phyloP scores from a whole-genome alignment of 1,140 invertebrate species.

The Oryctes rhinoceros region DNA sequence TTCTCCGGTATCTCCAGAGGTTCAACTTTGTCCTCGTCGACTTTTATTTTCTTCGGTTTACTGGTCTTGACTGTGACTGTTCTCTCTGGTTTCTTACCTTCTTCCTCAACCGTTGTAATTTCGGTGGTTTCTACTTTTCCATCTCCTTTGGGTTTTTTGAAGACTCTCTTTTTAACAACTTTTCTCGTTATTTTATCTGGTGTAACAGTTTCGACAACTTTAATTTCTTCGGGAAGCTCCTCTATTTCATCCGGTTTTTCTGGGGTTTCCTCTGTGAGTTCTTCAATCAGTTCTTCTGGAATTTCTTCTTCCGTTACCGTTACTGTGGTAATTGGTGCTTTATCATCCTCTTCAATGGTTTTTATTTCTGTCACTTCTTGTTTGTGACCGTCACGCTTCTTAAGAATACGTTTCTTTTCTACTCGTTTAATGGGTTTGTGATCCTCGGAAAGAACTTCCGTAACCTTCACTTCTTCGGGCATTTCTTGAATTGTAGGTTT shows the following conservation, averaged over 20 bases:
- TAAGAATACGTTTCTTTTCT: slow-evolving; percentile 53
- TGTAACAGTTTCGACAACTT: slow-evolving; percentile 50
- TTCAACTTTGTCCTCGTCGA: slow-evolving; percentile 39
- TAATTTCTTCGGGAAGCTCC: slow-evolving; percentile 53
- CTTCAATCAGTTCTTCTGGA: slow-evolving; percentile 35
- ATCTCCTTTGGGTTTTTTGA: slow-evolving; percentile 52
- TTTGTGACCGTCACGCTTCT: slow-evolving; percentile 39
- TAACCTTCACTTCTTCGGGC: slow-evolving; percentile 31
- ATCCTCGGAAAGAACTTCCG: slow-evolving; percentile 50
- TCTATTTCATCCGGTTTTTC: slow-evolving; percentile 38
- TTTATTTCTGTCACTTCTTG: slow-evolving; percentile 42
- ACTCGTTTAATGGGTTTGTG: slow-evolving; percentile 53
- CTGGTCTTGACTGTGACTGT: slow-evolving; percentile 59
- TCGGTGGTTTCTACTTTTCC: slow-evolving; percentile 53
- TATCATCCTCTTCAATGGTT: slow-evolving; percentile 51
- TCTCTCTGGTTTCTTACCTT: slow-evolving; percentile 56
- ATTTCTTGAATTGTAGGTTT: slow-evolving; percentile 45
- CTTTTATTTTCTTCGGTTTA: slow-evolving; percentile 44
- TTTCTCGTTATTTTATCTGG: slow-evolving; percentile 55
- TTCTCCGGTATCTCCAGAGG: slow-evolving; percentile 14
- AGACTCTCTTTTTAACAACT: slow-evolving; percentile 51
- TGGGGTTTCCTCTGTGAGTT: not conserved
- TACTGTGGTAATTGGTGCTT: slow-evolving; percentile 56
- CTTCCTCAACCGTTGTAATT: slow-evolving; percentile 54
- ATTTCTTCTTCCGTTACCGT: slow-evolving; percentile 52